Evolutionary conservation across 2,113 vertebrate species (phyloP).

Genomic region (Leptosomus discolor): DNA sequence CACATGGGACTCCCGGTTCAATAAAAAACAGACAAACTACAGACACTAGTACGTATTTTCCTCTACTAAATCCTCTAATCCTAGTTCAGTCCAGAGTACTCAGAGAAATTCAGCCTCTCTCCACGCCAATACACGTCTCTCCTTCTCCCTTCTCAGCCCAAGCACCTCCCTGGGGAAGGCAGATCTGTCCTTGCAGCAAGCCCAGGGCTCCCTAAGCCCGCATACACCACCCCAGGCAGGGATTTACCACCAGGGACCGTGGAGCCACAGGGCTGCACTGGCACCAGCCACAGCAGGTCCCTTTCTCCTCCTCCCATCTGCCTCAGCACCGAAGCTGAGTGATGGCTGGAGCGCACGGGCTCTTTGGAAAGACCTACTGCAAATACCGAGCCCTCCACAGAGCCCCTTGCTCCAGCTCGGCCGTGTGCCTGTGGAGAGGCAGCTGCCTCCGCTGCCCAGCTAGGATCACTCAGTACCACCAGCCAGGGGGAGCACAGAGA

Average conservation of each 20-base stretch:
- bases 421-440: not conserved
- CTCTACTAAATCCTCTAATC: not conserved
- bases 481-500: not conserved
- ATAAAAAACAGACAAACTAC: conserved; percentile 31
- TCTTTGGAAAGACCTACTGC: not conserved
- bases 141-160: not conserved
- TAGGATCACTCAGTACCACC: not conserved
- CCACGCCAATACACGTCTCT: not conserved
- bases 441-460: not conserved
- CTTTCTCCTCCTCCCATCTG: not conserved
- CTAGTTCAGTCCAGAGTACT: not conserved
- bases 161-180: not conserved
- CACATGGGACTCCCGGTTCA: conserved; percentile 12
- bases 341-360: fast-evolving
- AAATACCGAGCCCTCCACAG: not conserved
- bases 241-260: fast-evolving
- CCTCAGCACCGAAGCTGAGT: fast-evolving
- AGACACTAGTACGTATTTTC: not conserved
- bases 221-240: fast-evolving
- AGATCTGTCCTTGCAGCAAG: not conserved
- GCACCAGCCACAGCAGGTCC: not conserved
- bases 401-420: not conserved
- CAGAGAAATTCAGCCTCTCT: not conserved
- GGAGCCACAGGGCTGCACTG: not conserved
- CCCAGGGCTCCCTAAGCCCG: not conserved